Evolutionary conservation across 2,113 vertebrate species (phyloP).

Genomic region (Corydoras sp.): DNA sequence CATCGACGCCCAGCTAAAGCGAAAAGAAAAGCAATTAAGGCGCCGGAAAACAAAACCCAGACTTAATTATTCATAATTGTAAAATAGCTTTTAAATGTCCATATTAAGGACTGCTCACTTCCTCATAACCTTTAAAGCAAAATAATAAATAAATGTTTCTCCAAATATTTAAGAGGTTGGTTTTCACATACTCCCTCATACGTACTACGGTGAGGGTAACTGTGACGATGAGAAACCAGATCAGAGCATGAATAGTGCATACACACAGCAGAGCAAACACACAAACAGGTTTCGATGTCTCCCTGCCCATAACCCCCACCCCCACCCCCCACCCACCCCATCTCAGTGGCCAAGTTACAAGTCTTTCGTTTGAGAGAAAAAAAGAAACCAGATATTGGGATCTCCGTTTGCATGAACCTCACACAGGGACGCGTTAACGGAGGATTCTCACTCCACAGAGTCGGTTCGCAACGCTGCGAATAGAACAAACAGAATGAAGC

Average conservation of each 20-base stretch:
- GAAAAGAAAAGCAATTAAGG: neutral
- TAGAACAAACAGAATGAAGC: no score
- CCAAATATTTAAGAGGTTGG: no score
- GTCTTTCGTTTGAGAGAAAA: conserved; percentile 12
- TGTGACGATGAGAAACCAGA: conserved; percentile 3
- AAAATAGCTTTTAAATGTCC: neutral
- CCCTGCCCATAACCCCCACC: conserved; percentile 10
- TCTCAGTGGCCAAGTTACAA: conserved; percentile 4
- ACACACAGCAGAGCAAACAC: neutral
- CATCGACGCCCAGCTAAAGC: neutral
- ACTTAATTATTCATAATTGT: conserved; percentile 1
- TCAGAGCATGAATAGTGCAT: conserved; percentile 11
- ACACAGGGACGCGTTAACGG: neutral
- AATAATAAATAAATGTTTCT: no score
- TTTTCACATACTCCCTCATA: no score
- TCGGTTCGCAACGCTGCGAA: no score
- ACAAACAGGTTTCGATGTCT: conserved; percentile 7
- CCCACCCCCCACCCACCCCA: neutral
- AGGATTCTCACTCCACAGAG: neutral
- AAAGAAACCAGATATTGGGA: conserved; percentile 17
- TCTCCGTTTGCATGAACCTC: conserved; percentile 16
- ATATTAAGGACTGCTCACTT: no score
- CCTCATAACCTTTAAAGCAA: no score
- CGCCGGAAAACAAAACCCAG: conserved; percentile 2
- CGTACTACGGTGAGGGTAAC: no score